These are phyloP conservation scores for Zeugodacus cucurbitae DNA, from an alignment of 1,140 invertebrate genomes.

Conservation along the genomic window DNA sequence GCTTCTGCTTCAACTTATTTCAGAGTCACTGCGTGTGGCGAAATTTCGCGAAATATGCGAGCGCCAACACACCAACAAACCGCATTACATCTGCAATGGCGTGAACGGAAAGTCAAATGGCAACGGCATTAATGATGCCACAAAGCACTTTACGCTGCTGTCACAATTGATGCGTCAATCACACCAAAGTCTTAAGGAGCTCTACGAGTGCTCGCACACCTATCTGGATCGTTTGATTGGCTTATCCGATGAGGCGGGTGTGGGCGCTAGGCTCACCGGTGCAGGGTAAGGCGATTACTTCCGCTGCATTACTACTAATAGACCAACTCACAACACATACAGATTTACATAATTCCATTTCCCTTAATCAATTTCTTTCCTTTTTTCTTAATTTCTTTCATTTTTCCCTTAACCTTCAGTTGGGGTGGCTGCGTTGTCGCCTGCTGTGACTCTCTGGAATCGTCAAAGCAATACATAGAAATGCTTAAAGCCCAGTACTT, in stretches of 20 bases:
- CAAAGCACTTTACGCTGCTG: neutral
- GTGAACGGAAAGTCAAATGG: neutral
- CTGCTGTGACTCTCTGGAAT: constrained; percentile 76
- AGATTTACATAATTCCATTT: neutral
- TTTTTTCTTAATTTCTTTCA: neutral
- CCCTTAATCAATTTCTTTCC: neutral
- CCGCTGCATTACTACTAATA: neutral
- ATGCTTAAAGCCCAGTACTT: constrained; percentile 79
- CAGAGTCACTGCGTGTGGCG: constrained; percentile 84
- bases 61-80: constrained; percentile 23
- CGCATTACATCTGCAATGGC: neutral
- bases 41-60: constrained; percentile 74
- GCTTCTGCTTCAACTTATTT: neutral
- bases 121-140: neutral
- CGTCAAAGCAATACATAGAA: constrained; percentile 77
- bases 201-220: constrained; percentile 95
- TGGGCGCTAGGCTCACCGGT: constrained; percentile 92
- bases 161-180: constrained; percentile 85
- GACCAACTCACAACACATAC: neutral
- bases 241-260: constrained; percentile 76
- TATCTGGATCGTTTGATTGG: constrained; percentile 87
- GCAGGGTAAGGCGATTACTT: constrained; percentile 75
- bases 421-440: constrained; percentile 98
- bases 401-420: constrained; percentile 67
- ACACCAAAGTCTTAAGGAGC: constrained; percentile 83